These are phyloP conservation scores for Syndactyla subalaris DNA, from an alignment of 2,797 vertebrate species.

Conservation along the genomic window DNA sequence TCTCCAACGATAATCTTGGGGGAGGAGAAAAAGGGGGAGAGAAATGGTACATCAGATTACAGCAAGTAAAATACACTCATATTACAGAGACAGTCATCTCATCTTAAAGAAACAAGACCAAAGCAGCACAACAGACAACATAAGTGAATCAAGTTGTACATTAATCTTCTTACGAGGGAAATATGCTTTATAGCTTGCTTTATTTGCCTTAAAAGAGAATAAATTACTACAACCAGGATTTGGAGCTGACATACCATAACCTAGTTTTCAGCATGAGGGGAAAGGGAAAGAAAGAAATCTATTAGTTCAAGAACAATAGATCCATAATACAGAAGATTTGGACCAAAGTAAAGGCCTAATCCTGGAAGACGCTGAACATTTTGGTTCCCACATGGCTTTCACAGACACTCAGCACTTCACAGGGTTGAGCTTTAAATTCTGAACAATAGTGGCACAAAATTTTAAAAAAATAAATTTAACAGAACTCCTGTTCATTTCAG, in stretches of 20 bases:
- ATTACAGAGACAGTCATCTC: slow-evolving; percentile 1
- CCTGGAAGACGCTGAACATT: not conserved
- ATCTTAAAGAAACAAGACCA: not conserved
- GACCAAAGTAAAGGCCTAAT: not conserved
- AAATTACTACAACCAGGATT: not conserved
- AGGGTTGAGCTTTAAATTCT: not conserved
- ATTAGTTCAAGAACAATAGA: not conserved
- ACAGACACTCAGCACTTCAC: not conserved
- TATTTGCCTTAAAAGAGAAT: not conserved
- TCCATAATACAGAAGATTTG: not conserved
- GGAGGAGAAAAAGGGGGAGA: slow-evolving; percentile 56
- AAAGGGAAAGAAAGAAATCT: not conserved
- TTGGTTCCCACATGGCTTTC: not conserved
- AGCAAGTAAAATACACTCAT: slow-evolving; percentile 12
- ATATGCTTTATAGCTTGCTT: not conserved
- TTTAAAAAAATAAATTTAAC: not conserved
- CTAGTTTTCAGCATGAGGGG: not conserved
- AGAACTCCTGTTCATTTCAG: not conserved
- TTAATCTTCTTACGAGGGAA: not conserved
- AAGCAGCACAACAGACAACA: not conserved
- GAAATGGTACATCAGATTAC: slow-evolving; percentile 58
- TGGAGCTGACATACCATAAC: not conserved
- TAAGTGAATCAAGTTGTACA: not conserved
- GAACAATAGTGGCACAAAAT: not conserved
- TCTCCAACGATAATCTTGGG: slow-evolving; percentile 93